Percentiles rank a stretch among this genome's conserved stretches.
These are phyloP conservation scores for Temnothorax nylanderi DNA, from an alignment of 1,140 invertebrate genomes.

Conservation along the genomic window DNA sequence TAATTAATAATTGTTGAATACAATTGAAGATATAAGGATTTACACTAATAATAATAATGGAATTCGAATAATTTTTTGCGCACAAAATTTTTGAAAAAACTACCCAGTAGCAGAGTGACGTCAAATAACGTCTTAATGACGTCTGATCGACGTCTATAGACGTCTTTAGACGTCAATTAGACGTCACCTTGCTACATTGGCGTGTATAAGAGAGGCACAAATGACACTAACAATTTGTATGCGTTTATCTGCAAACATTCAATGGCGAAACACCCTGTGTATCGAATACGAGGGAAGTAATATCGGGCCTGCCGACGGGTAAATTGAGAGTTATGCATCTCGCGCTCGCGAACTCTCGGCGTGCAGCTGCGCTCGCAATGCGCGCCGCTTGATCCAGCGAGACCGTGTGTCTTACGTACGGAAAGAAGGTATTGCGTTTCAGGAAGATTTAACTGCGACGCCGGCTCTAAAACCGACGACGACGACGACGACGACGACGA, in stretches of 20 bases:
- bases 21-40: neutral
- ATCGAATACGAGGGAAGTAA: conserved; percentile 65
- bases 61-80: neutral
- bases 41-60: neutral
- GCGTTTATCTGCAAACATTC: neutral
- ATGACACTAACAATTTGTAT: neutral
- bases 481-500: neutral
- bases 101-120: too few species aligned
- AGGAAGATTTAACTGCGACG: conserved; percentile 64
- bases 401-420: conserved; percentile 63
- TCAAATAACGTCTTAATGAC: too few species aligned
- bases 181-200: too few species aligned
- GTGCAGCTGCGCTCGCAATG: conserved; percentile 56
- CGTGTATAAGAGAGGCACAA: neutral
- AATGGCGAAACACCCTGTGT: conserved; percentile 42
- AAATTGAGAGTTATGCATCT: conserved; percentile 75
- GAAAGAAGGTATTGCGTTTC: conserved; percentile 68
- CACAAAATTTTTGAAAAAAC: neutral
- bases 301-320: conserved; percentile 60
- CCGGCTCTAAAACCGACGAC: conserved; percentile 30
- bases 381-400: conserved; percentile 60
- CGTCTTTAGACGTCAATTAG: too few species aligned
- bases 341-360: conserved; percentile 42
- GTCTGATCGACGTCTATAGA: too few species aligned
- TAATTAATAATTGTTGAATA: neutral